These are phyloP conservation scores for Acrossocheilus fasciatus DNA, from an alignment of 2,797 vertebrate genomes.

Conservation along the genomic window DNA sequence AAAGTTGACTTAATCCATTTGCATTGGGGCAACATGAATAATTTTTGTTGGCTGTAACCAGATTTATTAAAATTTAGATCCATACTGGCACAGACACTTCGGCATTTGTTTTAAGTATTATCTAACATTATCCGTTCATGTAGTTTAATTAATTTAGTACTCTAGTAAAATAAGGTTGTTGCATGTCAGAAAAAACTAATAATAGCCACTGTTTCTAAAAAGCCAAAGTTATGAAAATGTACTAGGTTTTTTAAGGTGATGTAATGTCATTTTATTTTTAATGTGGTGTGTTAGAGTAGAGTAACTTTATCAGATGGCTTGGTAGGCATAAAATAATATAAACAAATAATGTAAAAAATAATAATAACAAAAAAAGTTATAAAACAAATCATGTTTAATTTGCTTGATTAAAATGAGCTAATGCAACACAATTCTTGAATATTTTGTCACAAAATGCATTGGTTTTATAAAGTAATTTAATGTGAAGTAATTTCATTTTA, in stretches of 20 bases:
- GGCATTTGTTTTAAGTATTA: background rate
- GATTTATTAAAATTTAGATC: background rate
- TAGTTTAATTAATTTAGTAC: background rate
- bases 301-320: background rate
- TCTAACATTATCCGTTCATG: background rate
- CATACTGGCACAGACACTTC: background rate
- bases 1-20: background rate
- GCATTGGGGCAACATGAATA: background rate
- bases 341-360: too few species aligned
- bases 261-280: background rate
- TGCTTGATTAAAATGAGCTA: background rate
- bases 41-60: background rate
- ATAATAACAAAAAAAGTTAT: background rate
- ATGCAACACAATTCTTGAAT: background rate
- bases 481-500: background rate
- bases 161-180: background rate
- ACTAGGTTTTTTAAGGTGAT: background rate
- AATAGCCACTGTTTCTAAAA: background rate
- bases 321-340: background rate
- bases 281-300: background rate
- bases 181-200: background rate
- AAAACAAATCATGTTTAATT: background rate
- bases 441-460: background rate
- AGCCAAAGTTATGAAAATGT: background rate
- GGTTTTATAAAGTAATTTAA: background rate